Evolutionary conservation across 2,113 vertebrate genomes (phyloP).

Genomic region (Tyto alba): DNA sequence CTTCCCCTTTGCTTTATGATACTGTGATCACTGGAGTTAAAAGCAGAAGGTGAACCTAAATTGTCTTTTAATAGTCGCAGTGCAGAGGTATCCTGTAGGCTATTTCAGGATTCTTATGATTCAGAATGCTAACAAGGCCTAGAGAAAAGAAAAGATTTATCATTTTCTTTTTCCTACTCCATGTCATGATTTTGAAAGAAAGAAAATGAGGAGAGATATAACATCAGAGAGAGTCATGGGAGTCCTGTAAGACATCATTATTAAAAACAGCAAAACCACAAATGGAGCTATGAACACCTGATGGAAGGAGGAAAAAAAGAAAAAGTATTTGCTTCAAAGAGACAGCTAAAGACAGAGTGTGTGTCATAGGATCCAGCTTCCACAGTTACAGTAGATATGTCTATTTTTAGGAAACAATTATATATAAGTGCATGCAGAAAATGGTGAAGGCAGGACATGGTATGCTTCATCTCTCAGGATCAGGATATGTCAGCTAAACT

Average conservation of each 20-base stretch:
- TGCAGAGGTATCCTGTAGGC: neutral
- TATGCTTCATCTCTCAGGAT: neutral
- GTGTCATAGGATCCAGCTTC: neutral
- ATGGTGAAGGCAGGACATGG: neutral
- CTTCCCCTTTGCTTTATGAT: neutral
- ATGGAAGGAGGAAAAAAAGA: neutral
- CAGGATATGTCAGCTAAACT: neutral
- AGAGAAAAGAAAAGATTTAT: neutral
- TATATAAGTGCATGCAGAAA: neutral
- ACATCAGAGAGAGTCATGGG: neutral
- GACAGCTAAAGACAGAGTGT: neutral
- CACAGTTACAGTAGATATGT: neutral
- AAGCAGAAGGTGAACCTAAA: neutral
- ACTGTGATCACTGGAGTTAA: neutral
- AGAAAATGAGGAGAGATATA: neutral
- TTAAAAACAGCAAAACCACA: neutral
- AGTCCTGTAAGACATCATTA: neutral
- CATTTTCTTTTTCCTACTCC: neutral
- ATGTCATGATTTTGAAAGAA: neutral
- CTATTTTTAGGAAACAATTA: neutral
- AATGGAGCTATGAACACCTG: neutral
- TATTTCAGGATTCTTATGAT: slow-evolving; percentile 3
- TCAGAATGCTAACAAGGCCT: neutral
- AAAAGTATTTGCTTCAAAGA: neutral
- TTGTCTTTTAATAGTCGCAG: neutral